Evolutionary conservation across 2,888 invertebrate species (phyloP).

Genomic region (Mesopsocus fuscifrons): DNA sequence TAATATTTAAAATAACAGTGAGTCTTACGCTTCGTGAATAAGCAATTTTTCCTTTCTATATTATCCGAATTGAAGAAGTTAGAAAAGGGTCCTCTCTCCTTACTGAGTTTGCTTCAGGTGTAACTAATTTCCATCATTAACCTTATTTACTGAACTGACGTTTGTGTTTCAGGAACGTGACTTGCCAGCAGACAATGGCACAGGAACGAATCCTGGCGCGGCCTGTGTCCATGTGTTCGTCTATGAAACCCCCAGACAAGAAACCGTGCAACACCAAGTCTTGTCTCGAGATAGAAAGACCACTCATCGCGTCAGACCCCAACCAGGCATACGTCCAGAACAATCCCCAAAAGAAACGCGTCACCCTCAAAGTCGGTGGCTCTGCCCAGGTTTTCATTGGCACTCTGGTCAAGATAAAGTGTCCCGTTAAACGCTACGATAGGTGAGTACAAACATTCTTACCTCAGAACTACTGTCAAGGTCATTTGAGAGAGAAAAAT

Average conservation of each 20-base stretch:
- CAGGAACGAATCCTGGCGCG: slow-evolving; percentile 77
- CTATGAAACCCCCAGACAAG: slow-evolving; percentile 48
- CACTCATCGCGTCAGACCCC: slow-evolving; percentile 59
- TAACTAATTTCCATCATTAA: too few relatives aligned
- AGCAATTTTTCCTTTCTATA: too few relatives aligned
- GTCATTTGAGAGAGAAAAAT: not conserved
- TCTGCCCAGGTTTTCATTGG: slow-evolving; percentile 79
- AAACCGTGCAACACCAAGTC: slow-evolving; percentile 73
- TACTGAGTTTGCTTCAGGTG: too few relatives aligned
- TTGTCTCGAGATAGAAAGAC: slow-evolving; percentile 51
- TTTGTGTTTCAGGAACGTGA: slow-evolving; percentile 24
- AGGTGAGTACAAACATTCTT: slow-evolving; percentile 24
- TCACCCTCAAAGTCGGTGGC: slow-evolving; percentile 72
- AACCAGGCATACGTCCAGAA: slow-evolving; percentile 63
- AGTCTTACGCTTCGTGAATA: too few relatives aligned
- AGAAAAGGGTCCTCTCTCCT: too few relatives aligned
- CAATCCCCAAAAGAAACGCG: slow-evolving; percentile 59
- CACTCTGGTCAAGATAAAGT: slow-evolving; percentile 82
- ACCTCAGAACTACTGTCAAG: not conserved
- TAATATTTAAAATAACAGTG: too few relatives aligned
- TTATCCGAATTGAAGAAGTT: too few relatives aligned
- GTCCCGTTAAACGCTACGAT: slow-evolving; percentile 64
- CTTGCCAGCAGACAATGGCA: slow-evolving; percentile 82
- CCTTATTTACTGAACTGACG: too few relatives aligned
- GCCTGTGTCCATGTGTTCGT: slow-evolving; percentile 52